Evolutionary conservation across 2,888 invertebrate genomes (phyloP).

Genomic region (Drosophila quinaria): DNA sequence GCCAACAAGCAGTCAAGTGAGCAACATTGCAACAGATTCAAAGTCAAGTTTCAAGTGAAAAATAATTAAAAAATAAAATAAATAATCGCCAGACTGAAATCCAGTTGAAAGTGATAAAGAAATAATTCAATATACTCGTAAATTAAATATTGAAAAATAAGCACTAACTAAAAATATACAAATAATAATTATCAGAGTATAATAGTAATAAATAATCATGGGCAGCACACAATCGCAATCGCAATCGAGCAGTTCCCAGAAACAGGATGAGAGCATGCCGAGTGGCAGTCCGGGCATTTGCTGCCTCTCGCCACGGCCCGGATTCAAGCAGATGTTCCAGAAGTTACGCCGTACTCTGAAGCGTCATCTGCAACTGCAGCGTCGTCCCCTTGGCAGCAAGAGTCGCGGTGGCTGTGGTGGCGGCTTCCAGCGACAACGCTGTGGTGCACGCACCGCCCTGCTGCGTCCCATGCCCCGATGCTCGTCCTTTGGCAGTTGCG

Average conservation of each 20-base stretch:
- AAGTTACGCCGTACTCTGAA: constrained; percentile 41
- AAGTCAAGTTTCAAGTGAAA: not conserved
- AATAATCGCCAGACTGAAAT: not conserved
- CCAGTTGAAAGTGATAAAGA: not conserved
- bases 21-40: not conserved
- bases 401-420: constrained; percentile 9
- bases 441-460: constrained; percentile 30
- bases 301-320: constrained; percentile 16
- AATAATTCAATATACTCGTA: not conserved
- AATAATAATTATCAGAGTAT: not conserved
- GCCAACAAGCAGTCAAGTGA: constrained; percentile 27
- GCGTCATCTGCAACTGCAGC: constrained; percentile 12
- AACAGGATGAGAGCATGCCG: constrained; percentile 1
- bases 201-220: constrained; percentile 28
- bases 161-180: not conserved
- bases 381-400: constrained; percentile 5
- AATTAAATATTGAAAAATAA: not conserved
- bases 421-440: constrained; percentile 21
- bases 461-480: constrained; percentile 74
- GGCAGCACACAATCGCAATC: constrained; percentile 33
- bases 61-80: not conserved
- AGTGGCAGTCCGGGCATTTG: constrained; percentile 21
- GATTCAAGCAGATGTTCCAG: constrained; percentile 33
- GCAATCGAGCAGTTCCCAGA: not conserved
- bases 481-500: constrained; percentile 62